Base-by-base conservation (phyloP, 1,140 invertebrate species). In the Neomicropteryx cornuta region DNA sequence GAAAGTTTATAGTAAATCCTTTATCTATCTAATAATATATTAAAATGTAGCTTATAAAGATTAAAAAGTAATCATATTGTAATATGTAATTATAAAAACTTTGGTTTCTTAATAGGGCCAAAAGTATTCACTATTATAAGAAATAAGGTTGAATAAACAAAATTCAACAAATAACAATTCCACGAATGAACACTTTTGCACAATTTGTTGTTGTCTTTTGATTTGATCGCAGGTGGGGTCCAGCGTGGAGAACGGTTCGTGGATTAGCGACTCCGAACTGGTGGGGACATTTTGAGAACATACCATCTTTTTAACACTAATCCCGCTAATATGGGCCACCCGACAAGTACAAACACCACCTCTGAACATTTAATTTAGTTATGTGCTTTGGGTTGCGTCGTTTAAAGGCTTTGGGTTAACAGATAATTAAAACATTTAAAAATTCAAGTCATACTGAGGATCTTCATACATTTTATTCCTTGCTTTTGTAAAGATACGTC, bases 181-280 rank as follows among this genome's bases (percentile, higher is more conserved):
- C n/a, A n/a, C n/a, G n/a, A n/a, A n/a, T n/a, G n/a, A n/a, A n/a
- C n/a, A n/a, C n/a, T n/a, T n/a, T n/a, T n/a, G n/a, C n/a, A n/a
- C n/a, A n/a, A n/a, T n/a, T n/a, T n/a, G n/a, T n/a, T n/a, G n/a
- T n/a, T n/a, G n/a, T n/a, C n/a, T n/a, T n/a, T n/a, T n/a, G n/a
- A n/a, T n/a, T n/a, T n/a, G n/a, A n/a, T n/a, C n/a, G n/a, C 55
- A 68, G 62, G 65, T 65, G 55, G 61, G 60, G 6, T 68, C 66
- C 28, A 67, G 63, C 43, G 42, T 66, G 41, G 62, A 68, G 53
- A 59, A 59, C 13, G 53, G 50, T 20, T 58, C 62, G 34, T 65
- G 66, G 62, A 60, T 58, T 52, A 65, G 60, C 52, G 62, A 68
- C 52, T 62, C 59, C 34, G 63, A 66, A 55, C 42, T 66, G 61